These are phyloP conservation scores for Phrynocephalus guinanensis DNA, from an alignment of 2,797 vertebrate species.

Conservation along the genomic window DNA sequence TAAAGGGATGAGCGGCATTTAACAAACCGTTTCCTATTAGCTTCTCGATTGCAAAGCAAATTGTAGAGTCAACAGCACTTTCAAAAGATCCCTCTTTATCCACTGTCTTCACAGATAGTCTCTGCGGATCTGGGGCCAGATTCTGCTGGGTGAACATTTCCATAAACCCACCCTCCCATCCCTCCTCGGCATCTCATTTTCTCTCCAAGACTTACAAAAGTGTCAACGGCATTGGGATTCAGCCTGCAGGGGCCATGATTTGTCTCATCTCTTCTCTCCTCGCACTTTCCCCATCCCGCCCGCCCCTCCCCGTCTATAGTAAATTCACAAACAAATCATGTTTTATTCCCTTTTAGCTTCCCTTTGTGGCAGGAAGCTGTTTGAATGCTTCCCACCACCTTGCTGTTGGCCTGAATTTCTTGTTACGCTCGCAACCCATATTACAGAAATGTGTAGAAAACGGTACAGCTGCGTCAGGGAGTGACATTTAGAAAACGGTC, in stretches of 20 bases:
- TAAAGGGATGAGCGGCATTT: slow-evolving; percentile 19
- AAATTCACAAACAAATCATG: slow-evolving; percentile 3
- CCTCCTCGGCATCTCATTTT: neutral
- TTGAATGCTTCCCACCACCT: slow-evolving; percentile 1
- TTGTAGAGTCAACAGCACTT: slow-evolving; percentile 9
- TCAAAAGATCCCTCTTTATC: slow-evolving; percentile 5
- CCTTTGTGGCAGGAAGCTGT: neutral
- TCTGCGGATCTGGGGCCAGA: neutral
- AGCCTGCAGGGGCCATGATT: neutral
- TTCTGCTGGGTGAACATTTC: slow-evolving; percentile 13
- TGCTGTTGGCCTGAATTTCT: neutral
- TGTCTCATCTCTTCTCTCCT: neutral
- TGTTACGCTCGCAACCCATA: neutral
- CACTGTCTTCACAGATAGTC: neutral
- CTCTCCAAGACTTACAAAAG: neutral
- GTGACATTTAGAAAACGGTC: slow-evolving; percentile 42
- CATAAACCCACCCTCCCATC: neutral
- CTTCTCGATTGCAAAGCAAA: slow-evolving; percentile 26
- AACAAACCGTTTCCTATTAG: slow-evolving; percentile 17
- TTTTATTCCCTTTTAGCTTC: slow-evolving; percentile 38
- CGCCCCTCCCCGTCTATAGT: neutral
- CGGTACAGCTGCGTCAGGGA: slow-evolving; percentile 22
- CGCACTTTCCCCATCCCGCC: neutral
- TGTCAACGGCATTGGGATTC: neutral
- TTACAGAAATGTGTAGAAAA: slow-evolving; percentile 46